Conservation (phyloP, 2,113 vertebrate species). For the Pterophyllum scalare region DNA sequence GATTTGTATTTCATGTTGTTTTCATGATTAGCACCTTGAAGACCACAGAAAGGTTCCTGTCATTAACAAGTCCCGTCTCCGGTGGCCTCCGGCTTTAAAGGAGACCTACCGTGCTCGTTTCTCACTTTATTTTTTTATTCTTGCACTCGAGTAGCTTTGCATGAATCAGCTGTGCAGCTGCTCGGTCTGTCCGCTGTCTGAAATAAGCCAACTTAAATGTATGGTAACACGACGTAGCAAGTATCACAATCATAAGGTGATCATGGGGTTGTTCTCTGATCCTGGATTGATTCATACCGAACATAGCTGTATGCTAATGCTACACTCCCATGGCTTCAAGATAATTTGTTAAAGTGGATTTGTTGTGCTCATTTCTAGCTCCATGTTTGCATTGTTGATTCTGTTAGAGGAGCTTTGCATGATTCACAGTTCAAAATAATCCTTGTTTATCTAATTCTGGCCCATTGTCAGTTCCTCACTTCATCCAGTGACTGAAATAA, state of each 20-base stretch:
- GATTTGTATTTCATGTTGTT: conserved; percentile 32
- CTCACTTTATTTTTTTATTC: not conserved
- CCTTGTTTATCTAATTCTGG: rapidly evolving
- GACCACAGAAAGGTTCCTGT: conserved; percentile 20
- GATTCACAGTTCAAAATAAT: not conserved
- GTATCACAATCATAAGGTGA: not conserved
- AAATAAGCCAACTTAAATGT: not conserved
- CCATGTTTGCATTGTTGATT: not conserved
- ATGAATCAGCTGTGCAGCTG: not conserved
- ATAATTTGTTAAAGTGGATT: not conserved
- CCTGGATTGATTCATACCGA: not conserved
- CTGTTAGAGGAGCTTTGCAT: not conserved
- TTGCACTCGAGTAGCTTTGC: not conserved
- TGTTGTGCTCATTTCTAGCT: not conserved
- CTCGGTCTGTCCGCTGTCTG: not conserved
- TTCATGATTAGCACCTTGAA: not conserved
- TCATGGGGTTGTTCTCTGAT: not conserved
- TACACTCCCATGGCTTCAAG: not conserved
- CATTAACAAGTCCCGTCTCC: not conserved
- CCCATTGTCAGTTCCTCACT: not conserved
- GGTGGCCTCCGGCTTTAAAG: not conserved
- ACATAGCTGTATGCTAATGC: not conserved
- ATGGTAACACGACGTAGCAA: not conserved
- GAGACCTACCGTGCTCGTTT: rapidly evolving
- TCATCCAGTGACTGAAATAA: rapidly evolving